A percentile compares a stretch with the other conserved stretches of the same genome.
Conservation (phyloP, 2,888 invertebrate genomes). For the Bhutanitis thaidina region DNA sequence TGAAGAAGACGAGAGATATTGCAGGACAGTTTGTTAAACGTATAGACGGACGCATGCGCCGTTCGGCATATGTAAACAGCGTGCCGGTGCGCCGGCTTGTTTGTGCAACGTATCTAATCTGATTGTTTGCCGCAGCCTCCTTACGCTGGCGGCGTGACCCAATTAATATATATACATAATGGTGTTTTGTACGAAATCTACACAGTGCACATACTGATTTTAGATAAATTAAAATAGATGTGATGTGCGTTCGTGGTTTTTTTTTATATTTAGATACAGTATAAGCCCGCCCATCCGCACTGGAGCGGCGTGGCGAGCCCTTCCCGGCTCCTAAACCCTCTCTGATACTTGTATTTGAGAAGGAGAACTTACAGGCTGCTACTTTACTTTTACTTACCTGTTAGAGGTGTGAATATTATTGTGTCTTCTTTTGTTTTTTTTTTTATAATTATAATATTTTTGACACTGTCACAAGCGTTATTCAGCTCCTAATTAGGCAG, state of each 20-base stretch:
- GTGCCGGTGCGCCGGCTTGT: constrained; percentile 34
- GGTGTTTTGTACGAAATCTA: constrained; percentile 6
- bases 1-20: no score
- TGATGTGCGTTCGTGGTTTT: not conserved
- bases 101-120: constrained; percentile 65
- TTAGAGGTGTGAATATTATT: no score
- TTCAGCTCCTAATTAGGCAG: no score
- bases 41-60: constrained; percentile 7
- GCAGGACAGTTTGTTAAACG: not conserved
- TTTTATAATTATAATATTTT: no score
- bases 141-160: constrained; percentile 48
- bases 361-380: no score
- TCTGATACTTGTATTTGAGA: no score
- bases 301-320: no score
- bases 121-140: constrained; percentile 62
- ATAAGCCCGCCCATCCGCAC: no score
- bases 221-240: constrained; percentile 5
- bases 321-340: no score
- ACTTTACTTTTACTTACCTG: no score
- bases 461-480: no score
- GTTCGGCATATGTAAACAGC: constrained; percentile 31
- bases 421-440: no score
- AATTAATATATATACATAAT: constrained; percentile 37
- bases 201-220: not conserved
- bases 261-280: not conserved